Evolutionary conservation across 2,888 invertebrate genomes (phyloP), one percentile per base, ranked within the genome.

Genomic region (Drosophila neoperkinsi): DNA sequence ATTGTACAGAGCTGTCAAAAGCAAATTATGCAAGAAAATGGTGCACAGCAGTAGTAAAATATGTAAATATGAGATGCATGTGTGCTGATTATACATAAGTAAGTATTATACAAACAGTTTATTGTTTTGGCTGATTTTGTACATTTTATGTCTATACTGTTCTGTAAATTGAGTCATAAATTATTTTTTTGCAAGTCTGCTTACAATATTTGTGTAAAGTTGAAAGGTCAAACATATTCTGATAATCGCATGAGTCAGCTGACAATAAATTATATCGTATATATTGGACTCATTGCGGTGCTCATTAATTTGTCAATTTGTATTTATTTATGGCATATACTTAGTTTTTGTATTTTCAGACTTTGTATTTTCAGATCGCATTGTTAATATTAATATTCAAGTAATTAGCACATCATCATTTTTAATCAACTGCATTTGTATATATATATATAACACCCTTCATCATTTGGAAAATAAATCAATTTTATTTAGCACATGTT

Each of bases 1-100:
- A 82, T 87, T 84, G 73, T 34, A 59, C 49, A 70, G 55, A 63
- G 55, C 55, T 59, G 56, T 31, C 53, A 52, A 67, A 75, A 58
- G 52, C 30, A 53, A 64, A 53, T 60, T 58, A 21, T 53, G 55
- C 55, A 55, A 56, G 52, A 62, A 46, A 52, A 64, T 21, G 28
- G 18, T 5, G 18, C 31, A 51, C 7, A 60, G 58, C 3, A n/a
- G 58, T 10, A 13, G 25, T 46, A 30, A 25, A 13, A 18, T n/a
- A 30, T 36, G 28, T 61, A 25, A n/a, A 53, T 30, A 50, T 56
- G 30, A 10, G n/a, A 18, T 16, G 28, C 51, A 41, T 34, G 21
- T 59, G 16, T 16, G 30, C 56, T 56, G 31, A n/a, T 46, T 50
- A 28, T 62, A 43, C n/a, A 28, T 30, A 34, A 13, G 51, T 16